phyloP scores from a whole-genome alignment of 92 coral and sea anemone species.

The Porites lobata region DNA sequence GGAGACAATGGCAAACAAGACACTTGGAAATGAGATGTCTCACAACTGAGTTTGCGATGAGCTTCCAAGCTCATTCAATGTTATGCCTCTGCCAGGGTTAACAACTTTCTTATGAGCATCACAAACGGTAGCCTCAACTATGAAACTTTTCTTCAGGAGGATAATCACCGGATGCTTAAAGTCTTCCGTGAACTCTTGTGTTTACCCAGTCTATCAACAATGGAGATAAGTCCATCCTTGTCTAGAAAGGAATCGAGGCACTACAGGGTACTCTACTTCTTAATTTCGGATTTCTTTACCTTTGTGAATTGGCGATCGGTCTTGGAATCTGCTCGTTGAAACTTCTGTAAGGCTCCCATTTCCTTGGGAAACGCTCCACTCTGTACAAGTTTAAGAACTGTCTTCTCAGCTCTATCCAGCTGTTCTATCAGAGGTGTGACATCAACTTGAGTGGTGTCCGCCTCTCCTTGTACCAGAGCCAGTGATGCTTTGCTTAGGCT shows the following conservation, averaged over 20 bases:
- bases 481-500: background rate
- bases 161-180: background rate
- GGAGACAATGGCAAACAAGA: conserved; percentile 45
- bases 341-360: background rate
- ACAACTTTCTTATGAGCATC: background rate
- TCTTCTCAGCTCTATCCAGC: background rate
- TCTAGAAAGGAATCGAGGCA: conserved; percentile 15
- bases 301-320: conserved; percentile 3
- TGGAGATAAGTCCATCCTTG: conserved; percentile 16
- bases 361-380: conserved; percentile 4
- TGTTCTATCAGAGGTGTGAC: conserved; percentile 16
- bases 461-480: background rate
- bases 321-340: background rate
- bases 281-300: conserved; percentile 2
- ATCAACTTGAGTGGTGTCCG: background rate
- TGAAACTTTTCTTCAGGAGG: too few relatives aligned
- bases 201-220: conserved; percentile 4
- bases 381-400: conserved; percentile 1
- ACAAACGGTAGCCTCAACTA: background rate
- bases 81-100: background rate
- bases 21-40: conserved; percentile 25
- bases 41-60: background rate
- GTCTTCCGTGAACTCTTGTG: conserved; percentile 11
- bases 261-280: conserved; percentile 14
- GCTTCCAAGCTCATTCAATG: background rate